Evolutionary conservation across 2,113 vertebrate species (phyloP).

Genomic region (Hucho hucho): DNA sequence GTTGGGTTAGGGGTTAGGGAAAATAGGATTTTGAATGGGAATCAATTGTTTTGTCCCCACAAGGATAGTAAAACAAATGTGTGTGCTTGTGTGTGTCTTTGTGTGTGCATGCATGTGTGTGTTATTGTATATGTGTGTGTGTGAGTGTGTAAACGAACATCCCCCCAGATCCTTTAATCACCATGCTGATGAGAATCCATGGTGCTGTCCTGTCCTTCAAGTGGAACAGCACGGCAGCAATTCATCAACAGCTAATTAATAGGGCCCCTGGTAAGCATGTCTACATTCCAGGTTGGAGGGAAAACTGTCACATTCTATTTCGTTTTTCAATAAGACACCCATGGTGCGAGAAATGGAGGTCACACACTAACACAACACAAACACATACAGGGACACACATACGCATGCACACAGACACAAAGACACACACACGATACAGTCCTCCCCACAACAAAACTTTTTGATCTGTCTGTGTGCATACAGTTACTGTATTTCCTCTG

Average conservation of each 20-base stretch:
- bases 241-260: constrained; percentile 66
- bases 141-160: neutral
- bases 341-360: constrained; percentile 12
- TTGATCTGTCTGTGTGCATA: neutral
- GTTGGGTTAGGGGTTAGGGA: no score
- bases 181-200: constrained; percentile 46
- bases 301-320: constrained; percentile 59
- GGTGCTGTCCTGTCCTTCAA: constrained; percentile 28
- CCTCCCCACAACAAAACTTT: constrained; percentile 8
- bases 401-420: neutral
- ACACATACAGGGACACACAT: constrained; percentile 5
- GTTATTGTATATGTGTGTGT: neutral
- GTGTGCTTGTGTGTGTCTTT: neutral
- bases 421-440: constrained; percentile 26
- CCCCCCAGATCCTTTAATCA: constrained; percentile 53
- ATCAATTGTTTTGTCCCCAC: no score
- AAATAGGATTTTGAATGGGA: no score
- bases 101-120: neutral
- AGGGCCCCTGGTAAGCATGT: constrained; percentile 45
- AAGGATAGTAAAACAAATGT: no score
- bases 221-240: constrained; percentile 39
- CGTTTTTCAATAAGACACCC: constrained; percentile 43
- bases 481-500: no score
- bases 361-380: constrained; percentile 11
- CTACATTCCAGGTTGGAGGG: constrained; percentile 47